A percentile compares a stretch with the other conserved stretches of the same genome.
Evolutionary conservation across 2,797 vertebrate genomes (phyloP).

Genomic region (Xiphophorus birchmanni): DNA sequence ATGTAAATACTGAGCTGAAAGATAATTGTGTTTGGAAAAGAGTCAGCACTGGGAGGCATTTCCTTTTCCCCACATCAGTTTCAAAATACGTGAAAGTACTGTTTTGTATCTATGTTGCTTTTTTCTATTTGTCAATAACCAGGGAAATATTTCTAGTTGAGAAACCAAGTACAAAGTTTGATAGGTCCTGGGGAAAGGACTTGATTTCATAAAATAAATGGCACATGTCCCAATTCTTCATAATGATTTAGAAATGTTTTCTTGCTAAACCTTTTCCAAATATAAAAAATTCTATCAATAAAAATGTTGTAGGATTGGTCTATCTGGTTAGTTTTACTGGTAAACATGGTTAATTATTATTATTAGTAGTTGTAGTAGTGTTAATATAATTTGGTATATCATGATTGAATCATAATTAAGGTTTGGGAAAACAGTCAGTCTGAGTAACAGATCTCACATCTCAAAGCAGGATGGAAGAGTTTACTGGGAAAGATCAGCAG

Average conservation of each 20-base stretch:
- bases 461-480: not conserved
- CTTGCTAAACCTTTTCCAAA: not conserved
- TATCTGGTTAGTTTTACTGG: not conserved
- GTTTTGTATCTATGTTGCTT: not conserved
- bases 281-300: not conserved
- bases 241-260: not conserved
- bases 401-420: not conserved
- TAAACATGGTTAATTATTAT: not conserved
- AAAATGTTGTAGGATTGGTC: not conserved
- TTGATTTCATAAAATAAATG: not conserved
- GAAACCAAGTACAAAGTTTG: not conserved
- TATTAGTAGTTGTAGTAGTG: not conserved
- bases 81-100: not conserved
- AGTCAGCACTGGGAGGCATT: not conserved
- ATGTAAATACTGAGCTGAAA: not conserved
- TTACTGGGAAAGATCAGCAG: not conserved
- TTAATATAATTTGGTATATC: not conserved
- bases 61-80: not conserved
- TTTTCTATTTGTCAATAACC: not conserved
- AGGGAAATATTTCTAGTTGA: not conserved
- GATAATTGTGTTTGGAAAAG: not conserved
- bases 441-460: not conserved
- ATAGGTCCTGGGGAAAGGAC: not conserved
- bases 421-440: not conserved
- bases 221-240: not conserved